Percentiles rank a stretch among this genome's conserved stretches.
These are phyloP conservation scores for Trissoscelio sp. DNA, from an alignment of 2,888 invertebrate genomes.

Conservation along the genomic window DNA sequence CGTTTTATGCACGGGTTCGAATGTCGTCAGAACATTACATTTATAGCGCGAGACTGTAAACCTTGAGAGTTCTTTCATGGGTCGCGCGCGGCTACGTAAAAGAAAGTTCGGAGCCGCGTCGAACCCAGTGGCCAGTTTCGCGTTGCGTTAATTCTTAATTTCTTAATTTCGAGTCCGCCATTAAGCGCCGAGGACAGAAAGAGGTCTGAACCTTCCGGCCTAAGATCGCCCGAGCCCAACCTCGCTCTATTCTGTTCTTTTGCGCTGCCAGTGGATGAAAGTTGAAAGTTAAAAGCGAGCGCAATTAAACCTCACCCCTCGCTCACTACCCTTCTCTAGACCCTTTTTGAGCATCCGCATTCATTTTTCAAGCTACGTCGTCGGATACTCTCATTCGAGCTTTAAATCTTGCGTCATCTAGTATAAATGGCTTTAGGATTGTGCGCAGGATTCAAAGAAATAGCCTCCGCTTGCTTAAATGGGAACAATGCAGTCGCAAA, in stretches of 20 bases:
- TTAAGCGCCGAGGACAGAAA: conserved; percentile 75
- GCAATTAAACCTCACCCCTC: conserved; percentile 79
- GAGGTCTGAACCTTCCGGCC: conserved; percentile 71
- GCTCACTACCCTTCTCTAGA: conserved; percentile 59
- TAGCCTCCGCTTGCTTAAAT: conserved; percentile 59
- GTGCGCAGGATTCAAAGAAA: conserved; percentile 72
- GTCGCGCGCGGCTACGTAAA: not conserved
- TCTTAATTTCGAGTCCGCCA: conserved; percentile 78
- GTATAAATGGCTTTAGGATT: conserved; percentile 72
- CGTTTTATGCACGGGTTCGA: conserved; percentile 55
- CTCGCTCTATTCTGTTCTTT: conserved; percentile 65
- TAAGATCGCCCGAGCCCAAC: conserved; percentile 50
- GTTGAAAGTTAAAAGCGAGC: conserved; percentile 78
- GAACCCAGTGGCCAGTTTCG: conserved; percentile 73
- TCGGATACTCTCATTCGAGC: conserved; percentile 75
- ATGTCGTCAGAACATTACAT: conserved; percentile 31
- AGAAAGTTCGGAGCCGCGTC: conserved; percentile 35
- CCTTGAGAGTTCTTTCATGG: not conserved
- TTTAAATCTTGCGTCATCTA: conserved; percentile 75
- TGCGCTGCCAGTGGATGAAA: conserved; percentile 72
- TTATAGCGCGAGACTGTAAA: conserved; percentile 41
- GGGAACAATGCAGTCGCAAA: conserved; percentile 60
- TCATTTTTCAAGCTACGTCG: conserved; percentile 79
- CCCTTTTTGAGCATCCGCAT: conserved; percentile 75
- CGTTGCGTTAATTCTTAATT: conserved; percentile 80